Evolutionary conservation across 35 echinoderm and acorn worm species (phyloP).

Genomic region (Lytechinus variegatus): DNA sequence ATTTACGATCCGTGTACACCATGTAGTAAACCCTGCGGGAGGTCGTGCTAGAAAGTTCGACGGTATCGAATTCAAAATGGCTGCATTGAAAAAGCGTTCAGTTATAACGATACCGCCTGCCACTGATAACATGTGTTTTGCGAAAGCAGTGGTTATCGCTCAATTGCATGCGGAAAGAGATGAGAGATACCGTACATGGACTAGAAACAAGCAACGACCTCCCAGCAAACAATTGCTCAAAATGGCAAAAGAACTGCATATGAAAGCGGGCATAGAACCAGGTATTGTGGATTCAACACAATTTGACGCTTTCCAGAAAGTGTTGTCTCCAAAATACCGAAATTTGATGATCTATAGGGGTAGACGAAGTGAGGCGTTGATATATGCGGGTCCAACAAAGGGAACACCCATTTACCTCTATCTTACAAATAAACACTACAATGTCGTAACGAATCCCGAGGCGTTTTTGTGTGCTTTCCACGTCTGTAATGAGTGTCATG

Average conservation of each 20-base stretch:
- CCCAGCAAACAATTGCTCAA: neutral
- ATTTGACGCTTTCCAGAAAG: neutral
- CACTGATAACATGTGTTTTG: constrained; percentile 9
- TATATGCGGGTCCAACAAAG: neutral
- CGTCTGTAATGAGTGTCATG: neutral
- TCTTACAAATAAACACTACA: neutral
- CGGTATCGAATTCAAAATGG: neutral
- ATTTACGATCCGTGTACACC: constrained; percentile 12
- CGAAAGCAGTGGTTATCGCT: neutral
- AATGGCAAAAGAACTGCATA: neutral
- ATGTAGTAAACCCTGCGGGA: neutral
- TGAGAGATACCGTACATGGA: neutral
- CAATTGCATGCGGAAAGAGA: neutral
- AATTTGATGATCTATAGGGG: neutral
- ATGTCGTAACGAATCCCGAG: neutral
- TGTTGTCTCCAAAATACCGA: neutral
- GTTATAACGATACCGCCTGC: neutral
- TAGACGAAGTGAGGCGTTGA: neutral
- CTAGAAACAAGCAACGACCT: neutral
- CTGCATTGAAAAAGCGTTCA: neutral
- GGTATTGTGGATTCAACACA: neutral
- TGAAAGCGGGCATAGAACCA: neutral
- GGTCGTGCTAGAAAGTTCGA: neutral
- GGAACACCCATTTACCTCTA: neutral
- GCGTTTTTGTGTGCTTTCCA: neutral